Percentiles rank a stretch among this genome's conserved stretches.
Conservation (phyloP, 1,140 invertebrate genomes). For the Charaxes varanes region DNA sequence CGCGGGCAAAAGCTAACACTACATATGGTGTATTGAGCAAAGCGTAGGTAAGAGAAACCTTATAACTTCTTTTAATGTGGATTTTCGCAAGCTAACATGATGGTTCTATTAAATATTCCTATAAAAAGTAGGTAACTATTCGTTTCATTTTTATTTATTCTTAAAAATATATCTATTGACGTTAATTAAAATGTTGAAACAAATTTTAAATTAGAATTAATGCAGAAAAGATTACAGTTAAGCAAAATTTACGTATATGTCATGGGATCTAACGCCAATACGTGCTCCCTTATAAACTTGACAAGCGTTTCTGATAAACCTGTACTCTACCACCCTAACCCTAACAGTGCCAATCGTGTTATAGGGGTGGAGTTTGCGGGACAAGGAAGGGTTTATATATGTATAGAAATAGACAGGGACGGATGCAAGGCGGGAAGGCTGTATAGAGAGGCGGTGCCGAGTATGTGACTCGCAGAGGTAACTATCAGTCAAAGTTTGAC, state of each 20-base stretch:
- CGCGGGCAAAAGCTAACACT: too few relatives aligned
- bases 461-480: slow-evolving; percentile 13
- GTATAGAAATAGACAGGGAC: slow-evolving; percentile 10
- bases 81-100: too few relatives aligned
- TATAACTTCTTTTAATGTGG: too few relatives aligned
- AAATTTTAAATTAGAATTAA: too few relatives aligned
- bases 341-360: slow-evolving; percentile 22
- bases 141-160: too few relatives aligned
- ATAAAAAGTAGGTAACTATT: too few relatives aligned
- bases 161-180: too few relatives aligned
- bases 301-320: slow-evolving; percentile 7
- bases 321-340: slow-evolving; percentile 6
- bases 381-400: slow-evolving; percentile 10
- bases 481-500: slow-evolving; percentile 29
- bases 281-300: slow-evolving; percentile 1
- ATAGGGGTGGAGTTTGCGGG: slow-evolving; percentile 20
- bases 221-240: too few relatives aligned
- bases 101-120: too few relatives aligned
- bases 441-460: slow-evolving; percentile 6
- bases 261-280: background rate
- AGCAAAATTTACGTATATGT: slow-evolving; percentile 6
- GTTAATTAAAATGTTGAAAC: too few relatives aligned
- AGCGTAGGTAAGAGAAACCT: too few relatives aligned
- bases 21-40: too few relatives aligned
- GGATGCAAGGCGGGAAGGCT: slow-evolving; percentile 14